Evolutionary conservation across 2,888 invertebrate genomes (phyloP).

Genomic region (Cataglyphis rosenhaueri): DNA sequence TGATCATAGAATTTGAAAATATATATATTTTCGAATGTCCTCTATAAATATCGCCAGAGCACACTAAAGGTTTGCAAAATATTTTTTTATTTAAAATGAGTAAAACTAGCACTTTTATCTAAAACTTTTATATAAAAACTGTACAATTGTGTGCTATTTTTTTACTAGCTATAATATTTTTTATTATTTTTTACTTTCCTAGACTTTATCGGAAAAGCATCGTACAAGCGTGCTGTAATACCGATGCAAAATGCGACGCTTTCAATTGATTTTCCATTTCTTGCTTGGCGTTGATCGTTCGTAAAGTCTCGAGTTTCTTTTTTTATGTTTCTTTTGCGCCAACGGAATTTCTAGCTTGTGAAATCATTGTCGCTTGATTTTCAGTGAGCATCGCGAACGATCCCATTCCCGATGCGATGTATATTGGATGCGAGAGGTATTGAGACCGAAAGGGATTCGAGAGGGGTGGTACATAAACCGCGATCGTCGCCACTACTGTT

Average conservation of each 20-base stretch:
- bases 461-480: slow-evolving; percentile 55
- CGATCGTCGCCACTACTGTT: slow-evolving; percentile 57
- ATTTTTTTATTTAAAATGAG: neutral
- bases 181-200: neutral
- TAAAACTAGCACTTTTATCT: neutral
- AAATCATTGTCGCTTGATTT: slow-evolving; percentile 42
- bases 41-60: neutral
- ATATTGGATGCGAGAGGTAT: slow-evolving; percentile 28
- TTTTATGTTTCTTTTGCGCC: neutral
- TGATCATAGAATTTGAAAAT: neutral
- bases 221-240: neutral
- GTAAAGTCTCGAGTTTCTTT: slow-evolving; percentile 14
- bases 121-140: neutral
- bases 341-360: neutral
- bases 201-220: neutral
- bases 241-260: slow-evolving; percentile 21
- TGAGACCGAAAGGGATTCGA: slow-evolving; percentile 34
- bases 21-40: neutral
- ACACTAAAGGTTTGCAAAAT: neutral
- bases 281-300: slow-evolving; percentile 13
- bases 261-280: slow-evolving; percentile 42
- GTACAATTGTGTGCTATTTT: neutral
- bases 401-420: slow-evolving; percentile 36
- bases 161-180: neutral
- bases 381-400: slow-evolving; percentile 31